Evolutionary conservation across 2,797 vertebrate genomes (phyloP).

Genomic region (Octomys mimax): DNA sequence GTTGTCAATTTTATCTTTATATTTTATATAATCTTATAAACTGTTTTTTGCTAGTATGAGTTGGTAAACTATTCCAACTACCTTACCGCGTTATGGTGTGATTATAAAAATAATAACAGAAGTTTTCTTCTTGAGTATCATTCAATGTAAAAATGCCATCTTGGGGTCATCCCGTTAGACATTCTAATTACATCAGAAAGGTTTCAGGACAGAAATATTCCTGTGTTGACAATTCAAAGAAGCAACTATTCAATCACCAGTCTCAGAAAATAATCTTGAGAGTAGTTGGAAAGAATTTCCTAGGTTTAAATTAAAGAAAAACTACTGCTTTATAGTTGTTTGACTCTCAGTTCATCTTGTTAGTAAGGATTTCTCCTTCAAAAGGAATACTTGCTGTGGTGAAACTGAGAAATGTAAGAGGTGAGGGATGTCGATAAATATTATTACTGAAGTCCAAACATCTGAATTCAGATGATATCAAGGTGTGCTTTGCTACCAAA

Average conservation of each 20-base stretch:
- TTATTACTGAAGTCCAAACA: accelerated
- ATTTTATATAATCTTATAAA: background rate
- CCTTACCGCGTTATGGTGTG: background rate
- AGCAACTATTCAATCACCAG: background rate
- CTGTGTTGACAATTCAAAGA: background rate
- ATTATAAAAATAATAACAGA: background rate
- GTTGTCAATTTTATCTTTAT: background rate
- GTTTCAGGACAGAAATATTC: background rate
- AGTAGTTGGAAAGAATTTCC: background rate
- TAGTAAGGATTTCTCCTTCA: background rate
- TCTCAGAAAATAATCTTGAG: background rate
- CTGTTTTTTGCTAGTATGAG: background rate
- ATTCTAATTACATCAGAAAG: background rate
- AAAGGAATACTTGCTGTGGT: background rate
- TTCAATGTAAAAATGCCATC: background rate
- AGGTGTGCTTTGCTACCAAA: background rate
- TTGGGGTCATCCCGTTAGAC: background rate
- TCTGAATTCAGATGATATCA: background rate
- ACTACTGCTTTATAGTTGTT: background rate
- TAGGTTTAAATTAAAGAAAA: background rate
- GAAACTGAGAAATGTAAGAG: background rate
- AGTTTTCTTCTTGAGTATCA: background rate
- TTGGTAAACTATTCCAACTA: background rate
- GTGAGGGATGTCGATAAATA: background rate
- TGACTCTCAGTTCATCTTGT: background rate